Conservation (phyloP, 2,888 invertebrate genomes). For the Gryllus longicercus region DNA sequence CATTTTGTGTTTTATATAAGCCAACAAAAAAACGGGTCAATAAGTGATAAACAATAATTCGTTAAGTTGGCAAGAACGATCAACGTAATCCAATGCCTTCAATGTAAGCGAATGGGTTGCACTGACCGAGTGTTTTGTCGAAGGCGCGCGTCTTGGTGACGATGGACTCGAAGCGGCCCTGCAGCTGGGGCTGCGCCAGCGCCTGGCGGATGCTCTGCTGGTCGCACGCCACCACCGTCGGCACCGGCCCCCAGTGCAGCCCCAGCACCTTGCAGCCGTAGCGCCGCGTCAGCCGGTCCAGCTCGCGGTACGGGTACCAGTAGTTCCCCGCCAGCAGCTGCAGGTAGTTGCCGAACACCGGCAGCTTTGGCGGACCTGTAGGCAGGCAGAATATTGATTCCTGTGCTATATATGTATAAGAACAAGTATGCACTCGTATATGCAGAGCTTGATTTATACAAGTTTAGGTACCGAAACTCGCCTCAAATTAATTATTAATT, state of each 20-base stretch:
- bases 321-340: conserved; percentile 54
- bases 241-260: conserved; percentile 53
- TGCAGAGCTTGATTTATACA: no score
- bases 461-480: no score
- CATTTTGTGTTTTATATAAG: no score
- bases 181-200: conserved; percentile 57
- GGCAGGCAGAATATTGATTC: neutral
- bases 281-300: conserved; percentile 52
- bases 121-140: neutral
- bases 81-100: neutral
- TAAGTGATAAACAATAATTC: neutral
- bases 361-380: conserved; percentile 60
- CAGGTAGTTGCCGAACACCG: conserved; percentile 61
- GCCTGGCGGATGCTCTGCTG: conserved; percentile 56
- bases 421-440: no score
- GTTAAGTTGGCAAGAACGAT: neutral
- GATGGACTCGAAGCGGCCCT: conserved; percentile 57
- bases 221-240: conserved; percentile 54
- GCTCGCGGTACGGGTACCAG: conserved; percentile 52
- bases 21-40: no score
- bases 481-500: no score
- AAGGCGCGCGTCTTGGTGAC: conserved; percentile 40
- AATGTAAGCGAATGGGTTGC: neutral
- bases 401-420: no score
- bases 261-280: conserved; percentile 62